Percentiles rank a stretch among this genome's conserved stretches.
These are phyloP conservation scores for Watsonalla binaria DNA, from an alignment of 2,888 invertebrate genomes.

Conservation along the genomic window DNA sequence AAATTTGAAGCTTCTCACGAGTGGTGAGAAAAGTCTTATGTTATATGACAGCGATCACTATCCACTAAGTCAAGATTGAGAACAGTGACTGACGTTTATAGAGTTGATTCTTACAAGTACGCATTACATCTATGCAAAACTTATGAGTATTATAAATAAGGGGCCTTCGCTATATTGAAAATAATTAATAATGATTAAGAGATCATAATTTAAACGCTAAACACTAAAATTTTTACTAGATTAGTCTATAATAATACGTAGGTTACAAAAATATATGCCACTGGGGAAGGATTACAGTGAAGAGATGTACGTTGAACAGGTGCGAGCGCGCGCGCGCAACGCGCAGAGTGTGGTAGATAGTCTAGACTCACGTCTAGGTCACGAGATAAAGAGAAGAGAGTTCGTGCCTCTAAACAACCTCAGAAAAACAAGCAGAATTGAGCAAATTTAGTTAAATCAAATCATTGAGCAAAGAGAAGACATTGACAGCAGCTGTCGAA, in stretches of 20 bases:
- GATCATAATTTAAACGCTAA: constrained; percentile 76
- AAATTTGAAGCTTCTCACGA: not conserved
- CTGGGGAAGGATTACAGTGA: constrained; percentile 50
- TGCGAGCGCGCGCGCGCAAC: constrained; percentile 22
- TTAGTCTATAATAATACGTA: constrained; percentile 70
- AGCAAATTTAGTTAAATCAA: constrained; percentile 75
- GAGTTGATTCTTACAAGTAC: constrained; percentile 39
- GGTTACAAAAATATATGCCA: constrained; percentile 66
- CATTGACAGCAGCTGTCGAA: constrained; percentile 63
- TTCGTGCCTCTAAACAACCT: not conserved
- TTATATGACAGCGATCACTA: constrained; percentile 10
- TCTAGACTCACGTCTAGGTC: constrained; percentile 6
- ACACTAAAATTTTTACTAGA: constrained; percentile 65
- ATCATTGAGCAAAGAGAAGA: constrained; percentile 70
- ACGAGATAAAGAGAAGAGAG: not conserved
- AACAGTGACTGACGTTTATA: constrained; percentile 38
- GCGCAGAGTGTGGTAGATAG: constrained; percentile 15
- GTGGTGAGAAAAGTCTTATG: not conserved
- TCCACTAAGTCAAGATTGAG: constrained; percentile 13
- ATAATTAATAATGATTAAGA: constrained; percentile 79
- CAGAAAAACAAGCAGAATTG: constrained; percentile 50
- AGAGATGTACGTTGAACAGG: constrained; percentile 38
- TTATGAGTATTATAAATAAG: constrained; percentile 79
- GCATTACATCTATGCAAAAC: constrained; percentile 61
- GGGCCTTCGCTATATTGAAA: constrained; percentile 63